Percentiles rank a stretch among this genome's conserved stretches.
These are phyloP conservation scores for Carapus acus DNA, from an alignment of 2,797 vertebrate species.

Conservation along the genomic window DNA sequence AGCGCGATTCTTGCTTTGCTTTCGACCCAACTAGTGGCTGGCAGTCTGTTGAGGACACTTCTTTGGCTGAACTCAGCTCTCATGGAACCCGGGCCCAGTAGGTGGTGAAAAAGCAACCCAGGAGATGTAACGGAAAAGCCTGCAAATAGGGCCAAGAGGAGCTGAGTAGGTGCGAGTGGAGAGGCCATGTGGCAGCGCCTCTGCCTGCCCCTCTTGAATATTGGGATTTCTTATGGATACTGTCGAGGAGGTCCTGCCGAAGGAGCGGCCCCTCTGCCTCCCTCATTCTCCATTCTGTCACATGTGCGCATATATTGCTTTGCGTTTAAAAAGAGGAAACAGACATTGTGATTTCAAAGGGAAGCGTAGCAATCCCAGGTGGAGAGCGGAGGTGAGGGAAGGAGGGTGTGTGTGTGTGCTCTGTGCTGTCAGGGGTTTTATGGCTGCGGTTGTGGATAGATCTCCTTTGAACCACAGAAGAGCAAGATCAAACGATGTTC, in stretches of 20 bases:
- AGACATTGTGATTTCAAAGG: slow-evolving; percentile 60
- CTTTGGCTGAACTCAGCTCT: too few relatives aligned
- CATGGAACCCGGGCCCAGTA: too few relatives aligned
- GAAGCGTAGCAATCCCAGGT: slow-evolving; percentile 20
- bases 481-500: slow-evolving; percentile 57
- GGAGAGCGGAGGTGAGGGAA: slow-evolving; percentile 4
- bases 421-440: slow-evolving; percentile 28
- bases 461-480: slow-evolving; percentile 42
- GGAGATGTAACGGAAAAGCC: too few relatives aligned
- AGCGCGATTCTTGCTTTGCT: too few relatives aligned
- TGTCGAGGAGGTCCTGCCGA: slow-evolving; percentile 22
- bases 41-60: too few relatives aligned
- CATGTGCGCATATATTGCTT: slow-evolving; percentile 40
- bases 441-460: slow-evolving; percentile 25
- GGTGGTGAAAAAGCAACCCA: too few relatives aligned
- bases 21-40: too few relatives aligned
- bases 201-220: too few relatives aligned
- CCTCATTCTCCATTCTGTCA: slow-evolving; percentile 54
- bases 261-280: slow-evolving; percentile 31
- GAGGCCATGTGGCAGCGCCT: too few relatives aligned
- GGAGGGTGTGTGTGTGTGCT: slow-evolving; percentile 10
- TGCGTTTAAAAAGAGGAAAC: slow-evolving; percentile 43
- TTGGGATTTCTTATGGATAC: slow-evolving; percentile 28
- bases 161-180: too few relatives aligned
- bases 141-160: too few relatives aligned